A percentile compares a stretch with the other conserved stretches of the same genome.
Evolutionary conservation across 2,113 vertebrate genomes (phyloP).

Genomic region (Menidia beryllina): DNA sequence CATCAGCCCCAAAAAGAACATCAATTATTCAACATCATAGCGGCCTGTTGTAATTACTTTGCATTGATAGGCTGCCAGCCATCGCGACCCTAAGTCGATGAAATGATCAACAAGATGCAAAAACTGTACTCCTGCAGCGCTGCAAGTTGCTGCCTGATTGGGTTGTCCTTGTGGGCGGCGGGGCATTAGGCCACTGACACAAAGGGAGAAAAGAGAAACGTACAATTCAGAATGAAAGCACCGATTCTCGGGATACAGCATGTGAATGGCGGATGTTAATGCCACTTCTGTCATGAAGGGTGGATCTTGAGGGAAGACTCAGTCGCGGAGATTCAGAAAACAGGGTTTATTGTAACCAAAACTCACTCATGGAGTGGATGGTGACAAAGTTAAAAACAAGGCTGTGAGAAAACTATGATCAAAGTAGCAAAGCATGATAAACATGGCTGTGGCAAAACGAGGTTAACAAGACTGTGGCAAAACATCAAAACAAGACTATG

Average conservation of each 20-base stretch:
- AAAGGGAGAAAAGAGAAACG: constrained; percentile 16
- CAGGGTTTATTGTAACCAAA: no score
- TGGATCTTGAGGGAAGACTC: no score
- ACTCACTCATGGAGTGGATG: no score
- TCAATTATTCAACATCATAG: constrained; percentile 82
- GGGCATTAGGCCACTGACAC: constrained; percentile 38
- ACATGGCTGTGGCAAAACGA: no score
- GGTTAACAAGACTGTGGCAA: no score
- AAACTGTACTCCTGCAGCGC: constrained; percentile 61
- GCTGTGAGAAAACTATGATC: no score
- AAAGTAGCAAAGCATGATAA: no score
- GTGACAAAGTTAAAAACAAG: no score
- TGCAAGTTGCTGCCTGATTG: constrained; percentile 67
- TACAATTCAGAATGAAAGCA: neutral
- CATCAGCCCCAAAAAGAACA: constrained; percentile 80
- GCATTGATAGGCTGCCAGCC: constrained; percentile 80
- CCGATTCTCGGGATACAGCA: constrained; percentile 22
- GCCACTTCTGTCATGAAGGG: constrained; percentile 42
- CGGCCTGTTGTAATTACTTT: constrained; percentile 83
- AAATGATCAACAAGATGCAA: constrained; percentile 77
- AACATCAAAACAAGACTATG: no score
- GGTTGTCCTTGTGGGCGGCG: constrained; percentile 60
- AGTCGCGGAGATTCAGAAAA: no score
- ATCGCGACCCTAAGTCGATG: constrained; percentile 75
- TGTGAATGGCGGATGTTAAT: constrained; percentile 33